A percentile compares a stretch with the other conserved stretches of the same genome.
phyloP scores from a whole-genome alignment of 2,797 vertebrate genomes.

The Ctenosaura bakeri region DNA sequence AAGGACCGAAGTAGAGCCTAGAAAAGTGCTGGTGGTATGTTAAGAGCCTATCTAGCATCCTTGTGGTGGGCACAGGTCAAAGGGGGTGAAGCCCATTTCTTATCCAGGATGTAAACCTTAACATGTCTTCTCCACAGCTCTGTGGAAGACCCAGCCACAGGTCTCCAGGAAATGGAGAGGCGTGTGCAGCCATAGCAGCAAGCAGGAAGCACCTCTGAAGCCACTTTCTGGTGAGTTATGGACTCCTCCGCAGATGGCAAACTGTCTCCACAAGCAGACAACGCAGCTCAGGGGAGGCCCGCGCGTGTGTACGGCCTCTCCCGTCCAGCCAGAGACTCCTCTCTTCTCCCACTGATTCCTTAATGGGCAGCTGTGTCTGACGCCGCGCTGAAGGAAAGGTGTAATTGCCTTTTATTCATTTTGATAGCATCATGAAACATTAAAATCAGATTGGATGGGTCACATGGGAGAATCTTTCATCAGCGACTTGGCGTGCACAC shows the following conservation, averaged over 20 bases:
- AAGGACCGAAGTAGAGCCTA: background rate
- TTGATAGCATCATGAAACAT: conserved; percentile 56
- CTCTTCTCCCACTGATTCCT: background rate
- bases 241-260: background rate
- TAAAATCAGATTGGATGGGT: conserved; percentile 55
- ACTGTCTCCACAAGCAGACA: background rate
- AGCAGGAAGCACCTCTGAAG: background rate
- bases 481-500: conserved; percentile 19
- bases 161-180: background rate
- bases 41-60: too few species aligned
- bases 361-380: background rate
- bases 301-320: background rate
- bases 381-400: conserved; percentile 40
- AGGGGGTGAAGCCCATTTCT: background rate
- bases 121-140: too few species aligned
- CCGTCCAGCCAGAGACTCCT: background rate
- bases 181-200: fast-evolving
- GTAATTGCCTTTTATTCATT: conserved; percentile 56
- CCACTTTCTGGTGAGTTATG: background rate
- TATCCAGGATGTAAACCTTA: too few species aligned
- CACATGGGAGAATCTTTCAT: conserved; percentile 51
- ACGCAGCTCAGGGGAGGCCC: too few species aligned
- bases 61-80: background rate
- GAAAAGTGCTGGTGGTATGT: too few species aligned
- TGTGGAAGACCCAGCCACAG: background rate